These are phyloP conservation scores for Agapostemon virescens DNA, from an alignment of 2,888 invertebrate species.

Conservation along the genomic window DNA sequence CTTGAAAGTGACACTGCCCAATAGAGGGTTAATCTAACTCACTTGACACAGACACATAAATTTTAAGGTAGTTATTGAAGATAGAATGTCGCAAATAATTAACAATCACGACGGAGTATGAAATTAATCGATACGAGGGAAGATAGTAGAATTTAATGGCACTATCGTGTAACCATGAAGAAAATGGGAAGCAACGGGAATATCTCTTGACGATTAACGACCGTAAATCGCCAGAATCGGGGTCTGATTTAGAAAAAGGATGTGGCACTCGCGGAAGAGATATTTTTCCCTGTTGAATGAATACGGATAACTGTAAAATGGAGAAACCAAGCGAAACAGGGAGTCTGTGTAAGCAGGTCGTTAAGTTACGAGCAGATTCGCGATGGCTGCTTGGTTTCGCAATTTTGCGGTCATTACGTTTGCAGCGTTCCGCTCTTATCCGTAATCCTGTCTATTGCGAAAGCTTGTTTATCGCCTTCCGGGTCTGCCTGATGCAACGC, in stretches of 20 bases:
- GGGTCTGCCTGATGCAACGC: conserved; percentile 35
- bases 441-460: conserved; percentile 46
- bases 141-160: background rate
- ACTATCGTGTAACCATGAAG: no score
- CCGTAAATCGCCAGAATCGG: background rate
- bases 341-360: conserved; percentile 45
- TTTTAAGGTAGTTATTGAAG: no score
- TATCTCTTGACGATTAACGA: background rate
- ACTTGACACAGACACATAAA: no score
- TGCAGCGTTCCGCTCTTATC: conserved; percentile 36
- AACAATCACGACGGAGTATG: no score
- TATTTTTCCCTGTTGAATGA: conserved; percentile 25
- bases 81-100: no score
- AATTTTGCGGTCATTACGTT: conserved; percentile 56
- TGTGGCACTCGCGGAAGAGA: background rate
- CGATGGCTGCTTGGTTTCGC: conserved; percentile 42
- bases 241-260: background rate
- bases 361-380: conserved; percentile 47
- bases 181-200: background rate
- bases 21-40: no score
- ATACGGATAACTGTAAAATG: conserved; percentile 7
- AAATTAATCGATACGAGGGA: background rate
- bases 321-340: conserved; percentile 8
- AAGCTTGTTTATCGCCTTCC: conserved; percentile 50
- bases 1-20: no score